Conservation (phyloP, 2,888 invertebrate genomes). For the Papilio elwesi region DNA sequence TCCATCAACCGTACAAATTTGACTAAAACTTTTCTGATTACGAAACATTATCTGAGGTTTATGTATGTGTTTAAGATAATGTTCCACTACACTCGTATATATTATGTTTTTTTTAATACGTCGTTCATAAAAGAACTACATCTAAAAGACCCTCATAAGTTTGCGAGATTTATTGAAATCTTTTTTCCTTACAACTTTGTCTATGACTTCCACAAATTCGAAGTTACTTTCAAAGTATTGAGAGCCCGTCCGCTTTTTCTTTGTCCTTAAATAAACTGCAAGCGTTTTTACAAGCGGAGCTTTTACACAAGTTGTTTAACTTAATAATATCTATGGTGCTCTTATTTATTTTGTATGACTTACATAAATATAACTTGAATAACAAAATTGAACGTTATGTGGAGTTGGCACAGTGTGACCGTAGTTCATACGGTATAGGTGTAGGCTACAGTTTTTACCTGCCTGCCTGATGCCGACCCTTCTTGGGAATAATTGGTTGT, state of each 20-base stretch:
- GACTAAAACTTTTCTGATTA: too few species aligned
- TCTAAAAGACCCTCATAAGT: constrained; percentile 10
- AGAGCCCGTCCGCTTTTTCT: constrained; percentile 30
- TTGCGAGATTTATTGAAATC: constrained; percentile 44
- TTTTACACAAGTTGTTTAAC: constrained; percentile 22
- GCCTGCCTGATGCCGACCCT: too few species aligned
- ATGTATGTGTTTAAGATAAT: too few species aligned
- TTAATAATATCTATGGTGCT: background rate
- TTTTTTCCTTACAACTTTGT: constrained; percentile 44
- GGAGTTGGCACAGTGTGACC: too few species aligned
- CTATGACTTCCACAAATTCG: constrained; percentile 41
- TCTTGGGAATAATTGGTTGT: too few species aligned
- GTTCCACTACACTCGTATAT: too few species aligned
- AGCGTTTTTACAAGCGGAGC: constrained; percentile 9
- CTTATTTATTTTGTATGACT: background rate
- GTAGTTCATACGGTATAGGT: too few species aligned
- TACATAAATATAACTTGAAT: background rate
- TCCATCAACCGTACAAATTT: too few species aligned
- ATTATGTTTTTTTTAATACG: background rate
- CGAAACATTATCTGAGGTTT: too few species aligned
- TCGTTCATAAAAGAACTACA: constrained; percentile 14
- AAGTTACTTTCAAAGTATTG: constrained; percentile 38
- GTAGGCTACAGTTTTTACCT: too few species aligned
- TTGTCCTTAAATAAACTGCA: constrained; percentile 35
- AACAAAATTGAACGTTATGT: background rate